Evolutionary conservation across 2,888 invertebrate species (phyloP), one percentile per base, ranked within the genome.

Genomic region (Meloe dianella): DNA sequence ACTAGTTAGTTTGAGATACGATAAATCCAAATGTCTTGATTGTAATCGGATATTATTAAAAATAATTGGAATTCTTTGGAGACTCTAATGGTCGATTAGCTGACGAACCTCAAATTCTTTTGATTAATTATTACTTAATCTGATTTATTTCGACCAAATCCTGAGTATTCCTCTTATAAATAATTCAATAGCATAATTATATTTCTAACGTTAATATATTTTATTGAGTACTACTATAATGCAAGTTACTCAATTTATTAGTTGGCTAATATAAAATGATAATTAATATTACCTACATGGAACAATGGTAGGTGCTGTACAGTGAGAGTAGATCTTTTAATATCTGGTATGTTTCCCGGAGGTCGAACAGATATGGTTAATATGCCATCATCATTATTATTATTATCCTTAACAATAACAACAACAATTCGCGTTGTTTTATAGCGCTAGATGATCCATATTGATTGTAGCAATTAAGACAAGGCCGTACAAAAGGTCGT

Each of bases 401-500:
- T 6, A 38, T 38, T 10, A 38, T 38, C n/a, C 2, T 17, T 20
- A 51, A 24, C 12, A 51, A 24, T 5, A 65, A 67, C 60, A 68
- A 69, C 73, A 73, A 51, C 51, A 22, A 51, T 51, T 51, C 72
- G 75, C 76, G 71, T 78, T 77, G 76, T 77, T 72, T 69, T 64
- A 66, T 60, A 56, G 61, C 32, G 67, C 9, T 66, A 77, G 78
- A 79, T 80, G 79, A 78, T 79, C 79, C 74, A 80, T 75, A 80
- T 80, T 78, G 79, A 79, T 79, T 77, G 74, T 68, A 72, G 76
- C 75, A 78, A 80, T 78, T 77, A 77, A 79, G 74, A 77, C 80
- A 79, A 80, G 80, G 80, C 72, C 78, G 75, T 60, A 66, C 60
- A 66, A 77, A 78, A 79, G 78, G 78, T 77, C 77, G 75, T 22